Conservation (phyloP, 2,888 invertebrate genomes). For the Apotomis capreana region DNA sequence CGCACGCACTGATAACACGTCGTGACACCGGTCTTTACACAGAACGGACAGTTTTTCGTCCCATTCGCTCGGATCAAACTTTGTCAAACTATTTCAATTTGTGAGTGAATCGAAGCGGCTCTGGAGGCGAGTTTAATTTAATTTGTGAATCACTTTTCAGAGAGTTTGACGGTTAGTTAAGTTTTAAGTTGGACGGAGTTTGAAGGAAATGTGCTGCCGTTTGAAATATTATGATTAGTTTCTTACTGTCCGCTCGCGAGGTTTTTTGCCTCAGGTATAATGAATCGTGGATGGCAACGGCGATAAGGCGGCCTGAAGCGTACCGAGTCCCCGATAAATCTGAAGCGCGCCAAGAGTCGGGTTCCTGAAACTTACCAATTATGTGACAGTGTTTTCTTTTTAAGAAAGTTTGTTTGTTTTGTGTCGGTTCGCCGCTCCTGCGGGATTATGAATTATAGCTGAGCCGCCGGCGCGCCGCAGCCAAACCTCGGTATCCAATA, state of each 20-base stretch:
- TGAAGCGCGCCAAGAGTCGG: not conserved
- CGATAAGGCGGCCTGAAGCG: not conserved
- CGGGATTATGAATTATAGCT: conserved; percentile 12
- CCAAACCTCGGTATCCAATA: conserved; percentile 2
- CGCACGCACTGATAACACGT: not conserved
- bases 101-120: conserved; percentile 21
- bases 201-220: not conserved
- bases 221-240: conserved; percentile 4
- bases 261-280: conserved; percentile 23
- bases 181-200: not conserved
- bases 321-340: not conserved
- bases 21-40: not conserved
- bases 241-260: not conserved
- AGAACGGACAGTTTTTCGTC: not conserved
- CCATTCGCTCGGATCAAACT: not conserved
- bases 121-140: conserved; percentile 14
- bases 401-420: conserved; percentile 17
- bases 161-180: not conserved
- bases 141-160: conserved; percentile 15
- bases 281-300: conserved; percentile 1
- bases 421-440: conserved; percentile 4
- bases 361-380: conserved; percentile 25
- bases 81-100: conserved; percentile 33
- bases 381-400: conserved; percentile 15
- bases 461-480: not conserved